Evolutionary conservation across 2,797 vertebrate genomes (phyloP), one percentile per base, ranked within the genome.

Genomic region (Fundulus diaphanus): DNA sequence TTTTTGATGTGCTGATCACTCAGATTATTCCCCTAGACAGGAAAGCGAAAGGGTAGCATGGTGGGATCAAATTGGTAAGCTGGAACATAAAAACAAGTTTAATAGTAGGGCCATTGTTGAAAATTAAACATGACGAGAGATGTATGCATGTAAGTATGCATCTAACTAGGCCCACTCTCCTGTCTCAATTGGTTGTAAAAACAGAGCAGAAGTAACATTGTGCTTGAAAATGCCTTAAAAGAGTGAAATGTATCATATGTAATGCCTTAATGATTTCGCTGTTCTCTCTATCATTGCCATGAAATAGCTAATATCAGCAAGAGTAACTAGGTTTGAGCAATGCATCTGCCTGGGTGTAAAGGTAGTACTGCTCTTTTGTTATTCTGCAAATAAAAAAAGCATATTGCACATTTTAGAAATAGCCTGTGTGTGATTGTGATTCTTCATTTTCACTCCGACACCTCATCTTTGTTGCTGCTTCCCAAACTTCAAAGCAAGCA

Each of bases 381-480:
- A 81, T 84, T 82, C 76, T 76, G 69, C 68, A 65, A 76, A 1
- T 79, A 69, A 83, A 86, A 85, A 85, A n/a, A n/a, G n/a, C 77
- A 65, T 82, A 86, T 80, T 76, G 73, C 74, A 68, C 65, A 75
- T 73, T 86, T 86, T 82, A 82, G 71, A 90, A 88, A 87, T 77
- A 65, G 78, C 52, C 82, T 77, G 77, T 74, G 77, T 83, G 52
- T 63, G 79, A 81, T 15, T 68, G 72, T 51, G 80, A 61, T 82
- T 83, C 86, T 87, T 89, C 68, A 86, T 90, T 90, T 87, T 83
- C 71, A 63, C 68, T 73, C 72, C 88, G 87, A 83, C 87, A 88
- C 81, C 79, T 81, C 82, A 73, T 89, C 81, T 82, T 82, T 88
- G 73, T 83, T 72, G 69, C 79, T 46, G 75, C 71, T 79, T 87